Evolutionary conservation across 2,888 invertebrate genomes (phyloP), one percentile per base, ranked within the genome.

Genomic region (Plebejus argus): DNA sequence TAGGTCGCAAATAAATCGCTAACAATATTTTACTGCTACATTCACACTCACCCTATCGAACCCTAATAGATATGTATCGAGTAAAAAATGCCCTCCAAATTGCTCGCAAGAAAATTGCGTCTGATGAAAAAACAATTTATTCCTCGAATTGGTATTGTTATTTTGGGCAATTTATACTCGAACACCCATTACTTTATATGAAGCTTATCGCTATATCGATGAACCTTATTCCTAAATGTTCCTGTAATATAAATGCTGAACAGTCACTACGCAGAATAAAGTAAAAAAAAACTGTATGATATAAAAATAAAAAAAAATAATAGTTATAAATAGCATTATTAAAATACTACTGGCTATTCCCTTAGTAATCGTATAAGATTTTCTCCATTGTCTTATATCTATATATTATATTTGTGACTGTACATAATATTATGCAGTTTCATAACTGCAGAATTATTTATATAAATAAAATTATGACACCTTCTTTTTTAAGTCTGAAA

Each of bases 41-140:
- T 20, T 33, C 58, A 39, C 53, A 18, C 58, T 78, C 79, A 81
- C 81, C 81, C 83, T 80, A 82, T 84, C 80, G 83, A 82, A 80
- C 79, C 81, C 81, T 81, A 82, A 84, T 85, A 87, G 87, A 88
- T 87, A 86, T 85, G 86, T 87, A 87, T 87, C 86, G 81, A 84
- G 82, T 80, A 83, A 84, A 85, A 84, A 86, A 84, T 81, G 76
- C 78, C 80, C 66, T 76, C 78, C 71, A 80, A 78, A 82, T 81
- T 79, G 78, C 80, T 81, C 71, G 79, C 77, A 80, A 81, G 76
- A 79, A 83, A 86, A 88, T 88, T 87, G 87, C 84, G 82, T 83
- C 86, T 86, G 78, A 79, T 75, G 56, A 61, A 77, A 61, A 71
- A 61, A 71, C 45, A 74, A 72, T 77, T 72, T 58, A 23, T 56